Conservation (phyloP, 2,888 invertebrate genomes). For the Epirrhoe alternata region DNA sequence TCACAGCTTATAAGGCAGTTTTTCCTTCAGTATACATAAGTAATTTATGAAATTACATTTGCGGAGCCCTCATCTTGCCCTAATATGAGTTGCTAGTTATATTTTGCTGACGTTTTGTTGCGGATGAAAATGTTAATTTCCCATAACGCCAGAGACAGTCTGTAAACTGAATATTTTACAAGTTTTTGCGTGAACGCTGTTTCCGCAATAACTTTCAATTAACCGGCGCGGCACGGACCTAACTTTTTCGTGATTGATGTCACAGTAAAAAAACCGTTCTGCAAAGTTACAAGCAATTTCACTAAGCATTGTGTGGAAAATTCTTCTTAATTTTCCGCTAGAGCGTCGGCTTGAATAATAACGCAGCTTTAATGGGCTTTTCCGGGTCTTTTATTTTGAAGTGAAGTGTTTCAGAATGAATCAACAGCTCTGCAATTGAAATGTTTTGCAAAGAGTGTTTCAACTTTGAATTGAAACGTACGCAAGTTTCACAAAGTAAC, state of each 20-base stretch:
- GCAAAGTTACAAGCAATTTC: slow-evolving; percentile 61
- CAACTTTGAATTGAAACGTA: slow-evolving; percentile 25
- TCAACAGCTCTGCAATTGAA: slow-evolving; percentile 47
- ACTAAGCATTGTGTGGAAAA: slow-evolving; percentile 64
- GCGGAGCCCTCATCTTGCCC: slow-evolving; percentile 40
- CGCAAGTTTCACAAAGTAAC: slow-evolving; percentile 20
- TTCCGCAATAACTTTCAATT: slow-evolving; percentile 58
- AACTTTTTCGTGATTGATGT: slow-evolving; percentile 58
- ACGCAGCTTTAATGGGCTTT: slow-evolving; percentile 66
- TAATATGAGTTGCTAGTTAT: slow-evolving; percentile 41
- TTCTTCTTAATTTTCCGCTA: slow-evolving; percentile 77
- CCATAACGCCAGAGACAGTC: slow-evolving; percentile 23
- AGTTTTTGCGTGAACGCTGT: slow-evolving; percentile 38
- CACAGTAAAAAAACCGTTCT: slow-evolving; percentile 53
- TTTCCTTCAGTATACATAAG: slow-evolving; percentile 49
- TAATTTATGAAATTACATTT: slow-evolving; percentile 57
- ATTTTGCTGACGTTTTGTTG: slow-evolving; percentile 18
- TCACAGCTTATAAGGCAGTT: slow-evolving; percentile 47
- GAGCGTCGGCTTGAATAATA: slow-evolving; percentile 68
- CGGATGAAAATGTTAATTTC: slow-evolving; percentile 28
- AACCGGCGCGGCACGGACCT: slow-evolving; percentile 48
- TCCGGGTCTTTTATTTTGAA: slow-evolving; percentile 64
- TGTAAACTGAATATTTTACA: slow-evolving; percentile 43
- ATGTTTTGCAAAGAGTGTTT: slow-evolving; percentile 35
- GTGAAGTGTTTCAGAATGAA: slow-evolving; percentile 55